These are phyloP conservation scores for Drosophila lutescens DNA, from an alignment of 2,888 invertebrate species.

Conservation along the genomic window DNA sequence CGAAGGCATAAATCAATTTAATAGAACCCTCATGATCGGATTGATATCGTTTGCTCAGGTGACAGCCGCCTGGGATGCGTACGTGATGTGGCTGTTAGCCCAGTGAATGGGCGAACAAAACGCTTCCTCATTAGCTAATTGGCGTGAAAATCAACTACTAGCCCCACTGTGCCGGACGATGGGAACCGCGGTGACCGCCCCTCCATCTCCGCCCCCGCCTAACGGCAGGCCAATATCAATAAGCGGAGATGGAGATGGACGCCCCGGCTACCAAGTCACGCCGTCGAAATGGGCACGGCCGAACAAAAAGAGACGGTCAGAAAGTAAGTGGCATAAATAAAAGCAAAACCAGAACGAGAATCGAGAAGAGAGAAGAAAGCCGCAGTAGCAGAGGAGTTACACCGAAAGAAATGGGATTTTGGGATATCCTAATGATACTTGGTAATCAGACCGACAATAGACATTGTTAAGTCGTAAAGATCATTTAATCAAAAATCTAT, in stretches of 20 bases:
- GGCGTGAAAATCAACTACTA: slow-evolving; percentile 65
- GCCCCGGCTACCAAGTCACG: slow-evolving; percentile 69
- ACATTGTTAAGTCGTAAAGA: too few relatives aligned
- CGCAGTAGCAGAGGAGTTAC: slow-evolving; percentile 21
- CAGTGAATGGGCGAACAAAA: slow-evolving; percentile 30
- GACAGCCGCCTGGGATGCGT: slow-evolving; percentile 50
- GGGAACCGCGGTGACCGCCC: slow-evolving; percentile 32
- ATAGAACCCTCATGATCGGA: slow-evolving; percentile 57
- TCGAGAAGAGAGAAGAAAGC: slow-evolving; percentile 63
- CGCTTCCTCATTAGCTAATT: slow-evolving; percentile 75
- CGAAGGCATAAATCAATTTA: slow-evolving; percentile 42
- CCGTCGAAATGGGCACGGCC: slow-evolving; percentile 76
- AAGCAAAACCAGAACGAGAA: slow-evolving; percentile 69
- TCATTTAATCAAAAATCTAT: too few relatives aligned
- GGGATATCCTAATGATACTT: not conserved
- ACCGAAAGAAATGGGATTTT: not conserved
- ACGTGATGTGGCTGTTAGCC: slow-evolving; percentile 67
- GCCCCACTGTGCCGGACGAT: slow-evolving; percentile 62
- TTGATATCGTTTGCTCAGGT: slow-evolving; percentile 52
- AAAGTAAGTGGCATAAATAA: slow-evolving; percentile 55
- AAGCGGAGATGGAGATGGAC: slow-evolving; percentile 41
- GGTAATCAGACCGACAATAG: too few relatives aligned
- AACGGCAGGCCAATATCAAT: slow-evolving; percentile 53
- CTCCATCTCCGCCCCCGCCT: slow-evolving; percentile 25
- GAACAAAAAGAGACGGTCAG: slow-evolving; percentile 48